These are phyloP conservation scores for Leptodactylus fallax DNA, from an alignment of 2,797 vertebrate species.

Conservation along the genomic window DNA sequence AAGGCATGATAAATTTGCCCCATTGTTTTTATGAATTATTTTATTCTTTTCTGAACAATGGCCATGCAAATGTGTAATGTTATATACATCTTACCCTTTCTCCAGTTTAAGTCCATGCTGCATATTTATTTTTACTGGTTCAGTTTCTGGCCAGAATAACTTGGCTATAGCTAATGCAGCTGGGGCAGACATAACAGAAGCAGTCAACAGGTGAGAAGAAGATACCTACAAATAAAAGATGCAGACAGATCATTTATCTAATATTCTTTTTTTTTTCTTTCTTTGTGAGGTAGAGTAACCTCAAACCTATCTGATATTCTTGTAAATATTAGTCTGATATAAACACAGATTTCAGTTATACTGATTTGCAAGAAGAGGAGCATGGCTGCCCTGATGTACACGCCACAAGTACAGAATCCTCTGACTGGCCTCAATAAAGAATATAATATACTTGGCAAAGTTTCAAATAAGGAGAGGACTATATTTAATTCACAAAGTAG, in stretches of 20 bases:
- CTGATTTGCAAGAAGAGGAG: too few relatives aligned
- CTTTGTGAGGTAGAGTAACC: too few relatives aligned
- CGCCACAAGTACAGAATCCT: too few relatives aligned
- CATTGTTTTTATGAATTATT: background rate
- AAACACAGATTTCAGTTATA: too few relatives aligned
- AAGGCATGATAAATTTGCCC: too few relatives aligned
- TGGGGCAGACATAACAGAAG: constrained; percentile 87
- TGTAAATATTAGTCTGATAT: too few relatives aligned
- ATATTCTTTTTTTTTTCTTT: background rate
- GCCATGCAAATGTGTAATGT: background rate
- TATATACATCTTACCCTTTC: constrained; percentile 74
- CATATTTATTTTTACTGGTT: constrained; percentile 71
- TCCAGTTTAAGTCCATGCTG: constrained; percentile 72
- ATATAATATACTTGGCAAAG: too few relatives aligned
- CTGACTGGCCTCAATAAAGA: too few relatives aligned
- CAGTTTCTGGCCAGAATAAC: constrained; percentile 88
- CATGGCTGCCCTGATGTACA: too few relatives aligned
- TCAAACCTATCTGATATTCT: too few relatives aligned
- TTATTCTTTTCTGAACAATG: background rate
- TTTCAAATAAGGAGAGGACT: too few relatives aligned
- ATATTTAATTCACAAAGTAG: too few relatives aligned
- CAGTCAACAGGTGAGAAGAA: constrained; percentile 82
- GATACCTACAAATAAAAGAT: constrained; percentile 76
- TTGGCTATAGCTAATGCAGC: constrained; percentile 85
- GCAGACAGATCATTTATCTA: background rate